These are phyloP conservation scores for Cariama cristata DNA, from an alignment of 2,113 vertebrate genomes.

Conservation along the genomic window DNA sequence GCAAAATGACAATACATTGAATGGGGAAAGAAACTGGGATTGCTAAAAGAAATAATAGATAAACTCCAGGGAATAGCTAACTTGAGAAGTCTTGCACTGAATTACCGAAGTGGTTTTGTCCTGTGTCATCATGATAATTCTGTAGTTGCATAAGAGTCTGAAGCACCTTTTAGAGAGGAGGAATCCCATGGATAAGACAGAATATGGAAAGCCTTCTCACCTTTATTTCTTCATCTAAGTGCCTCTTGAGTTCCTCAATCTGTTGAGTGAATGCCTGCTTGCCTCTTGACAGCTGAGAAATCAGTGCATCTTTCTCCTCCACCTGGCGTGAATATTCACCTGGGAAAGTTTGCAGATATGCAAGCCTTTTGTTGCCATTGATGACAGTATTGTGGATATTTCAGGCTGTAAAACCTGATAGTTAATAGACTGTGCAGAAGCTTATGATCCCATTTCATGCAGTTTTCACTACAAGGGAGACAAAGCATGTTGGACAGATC, in stretches of 20 bases:
- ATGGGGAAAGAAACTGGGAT: background rate
- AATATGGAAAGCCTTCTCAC: background rate
- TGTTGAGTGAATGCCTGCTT: background rate
- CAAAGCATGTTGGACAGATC: background rate
- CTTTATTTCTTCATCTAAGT: background rate
- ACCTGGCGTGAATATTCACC: background rate
- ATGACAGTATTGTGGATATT: background rate
- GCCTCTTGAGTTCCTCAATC: background rate
- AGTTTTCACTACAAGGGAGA: background rate
- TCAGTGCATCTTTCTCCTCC: background rate
- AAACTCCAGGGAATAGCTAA: background rate
- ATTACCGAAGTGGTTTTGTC: background rate
- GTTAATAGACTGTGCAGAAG: background rate
- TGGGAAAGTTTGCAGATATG: background rate
- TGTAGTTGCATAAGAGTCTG: too few relatives aligned
- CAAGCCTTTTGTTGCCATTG: background rate
- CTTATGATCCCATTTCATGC: background rate
- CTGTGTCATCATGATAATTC: too few relatives aligned
- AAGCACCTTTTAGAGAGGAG: too few relatives aligned
- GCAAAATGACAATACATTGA: background rate
- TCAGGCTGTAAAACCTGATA: background rate
- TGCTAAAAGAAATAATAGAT: too few relatives aligned
- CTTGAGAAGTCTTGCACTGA: background rate
- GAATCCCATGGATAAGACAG: too few relatives aligned
- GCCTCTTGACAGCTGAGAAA: background rate